A percentile compares a stretch with the other conserved stretches of the same genome.
These are phyloP conservation scores for Micropoecilia bifurca DNA, from an alignment of 2,797 vertebrate species.

Conservation along the genomic window DNA sequence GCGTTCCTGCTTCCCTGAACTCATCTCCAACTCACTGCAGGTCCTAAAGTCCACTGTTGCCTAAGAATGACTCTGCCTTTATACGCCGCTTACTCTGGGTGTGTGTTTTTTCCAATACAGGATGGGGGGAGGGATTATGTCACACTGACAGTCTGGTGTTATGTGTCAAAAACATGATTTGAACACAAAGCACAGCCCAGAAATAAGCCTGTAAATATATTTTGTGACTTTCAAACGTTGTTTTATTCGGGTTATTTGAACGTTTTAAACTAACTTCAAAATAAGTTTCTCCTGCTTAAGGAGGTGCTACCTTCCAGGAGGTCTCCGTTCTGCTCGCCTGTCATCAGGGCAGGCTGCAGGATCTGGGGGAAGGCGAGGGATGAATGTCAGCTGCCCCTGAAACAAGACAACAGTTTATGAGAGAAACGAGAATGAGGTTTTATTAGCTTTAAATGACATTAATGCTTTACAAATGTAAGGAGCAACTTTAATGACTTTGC, in stretches of 20 bases:
- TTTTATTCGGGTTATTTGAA: neutral
- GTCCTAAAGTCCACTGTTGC: slow-evolving; percentile 48
- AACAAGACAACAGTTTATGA: slow-evolving; percentile 38
- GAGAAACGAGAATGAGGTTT: neutral
- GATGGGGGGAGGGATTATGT: slow-evolving; percentile 28
- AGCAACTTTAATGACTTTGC: slow-evolving; percentile 30
- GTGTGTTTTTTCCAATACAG: slow-evolving; percentile 10
- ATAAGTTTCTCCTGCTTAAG: slow-evolving; percentile 45
- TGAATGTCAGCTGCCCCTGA: slow-evolving; percentile 61
- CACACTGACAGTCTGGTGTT: slow-evolving; percentile 32
- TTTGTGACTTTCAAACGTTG: neutral
- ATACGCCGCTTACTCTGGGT: slow-evolving; percentile 18
- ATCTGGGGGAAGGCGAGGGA: slow-evolving; percentile 56
- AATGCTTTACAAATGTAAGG: neutral
- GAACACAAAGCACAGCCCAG: neutral
- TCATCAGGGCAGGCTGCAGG: slow-evolving; percentile 66
- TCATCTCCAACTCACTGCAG: slow-evolving; percentile 54
- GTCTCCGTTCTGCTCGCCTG: slow-evolving; percentile 62
- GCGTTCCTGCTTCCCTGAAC: slow-evolving; percentile 29
- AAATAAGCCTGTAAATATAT: neutral
- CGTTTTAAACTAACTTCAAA: neutral
- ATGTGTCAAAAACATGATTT: slow-evolving; percentile 25
- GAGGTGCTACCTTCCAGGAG: slow-evolving; percentile 70
- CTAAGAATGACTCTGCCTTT: slow-evolving; percentile 37
- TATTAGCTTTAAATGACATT: neutral